Base-by-base conservation (phyloP, 2,797 vertebrate genomes). In the Synaphobranchus kaupii region DNA sequence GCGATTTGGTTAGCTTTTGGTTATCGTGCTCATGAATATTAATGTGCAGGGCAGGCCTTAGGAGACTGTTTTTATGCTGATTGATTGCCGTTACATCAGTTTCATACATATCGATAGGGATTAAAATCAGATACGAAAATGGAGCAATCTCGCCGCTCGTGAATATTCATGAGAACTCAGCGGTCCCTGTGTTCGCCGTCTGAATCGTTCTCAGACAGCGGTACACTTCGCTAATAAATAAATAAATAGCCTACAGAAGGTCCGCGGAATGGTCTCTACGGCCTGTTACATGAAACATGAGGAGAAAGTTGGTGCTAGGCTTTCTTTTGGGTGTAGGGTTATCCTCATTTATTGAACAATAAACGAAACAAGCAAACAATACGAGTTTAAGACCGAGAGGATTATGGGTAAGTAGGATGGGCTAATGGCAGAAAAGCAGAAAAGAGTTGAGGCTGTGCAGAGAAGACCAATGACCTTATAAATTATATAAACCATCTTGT, bases 21-120 rank as follows among this genome's bases (percentile, higher is more conserved):
- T 48, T 22, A 50, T 50, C 47, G 4, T 15, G 28, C 44, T 48
- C 76, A 80, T 47, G 76, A 80, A 80, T 80, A 48, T 31, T 47
- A 50, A 80, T 80, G 76, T 48, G 76, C 44, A 25, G 76, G 76
- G 20, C 28, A 13, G 73, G 34, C 73, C 73, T 78, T 7, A 12
- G 39, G 73, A 47, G 76, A 5, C 7, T 1, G 13, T 47, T 20
- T 78, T 44, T 15, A 78, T 22, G 1, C 4, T 78, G 73, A 47
- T 47, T 78, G 73, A 78, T 78, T 25, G 39, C 34, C 68, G 34
- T 6, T 13, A 25, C 39, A 80, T 80, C 47, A 50, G 76, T 80
- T 80, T 80, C 47, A n/a, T 25, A 25, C 76, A n/a, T n/a, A 80
- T 25, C 17, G 76, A 50, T n/a, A n/a, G 76, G 76, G 76, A 80